Evolutionary conservation across 2,797 vertebrate species (phyloP).

Genomic region (Syndactyla subalaris): DNA sequence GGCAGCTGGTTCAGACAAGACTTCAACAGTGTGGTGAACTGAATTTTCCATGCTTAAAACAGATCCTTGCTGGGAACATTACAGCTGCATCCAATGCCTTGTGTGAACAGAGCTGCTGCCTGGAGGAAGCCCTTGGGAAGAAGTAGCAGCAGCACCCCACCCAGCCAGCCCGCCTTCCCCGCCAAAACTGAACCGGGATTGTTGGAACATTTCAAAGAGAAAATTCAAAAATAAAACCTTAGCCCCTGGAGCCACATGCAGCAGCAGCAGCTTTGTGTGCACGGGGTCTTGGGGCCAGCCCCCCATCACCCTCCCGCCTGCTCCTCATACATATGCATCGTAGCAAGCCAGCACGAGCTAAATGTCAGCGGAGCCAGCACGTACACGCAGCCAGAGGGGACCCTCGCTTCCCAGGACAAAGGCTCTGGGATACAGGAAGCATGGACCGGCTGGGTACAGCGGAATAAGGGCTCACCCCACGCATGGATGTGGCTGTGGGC

Average conservation of each 20-base stretch:
- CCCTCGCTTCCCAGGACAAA: neutral
- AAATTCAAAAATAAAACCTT: neutral
- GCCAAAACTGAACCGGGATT: neutral
- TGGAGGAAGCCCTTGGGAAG: neutral
- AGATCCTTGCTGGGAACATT: neutral
- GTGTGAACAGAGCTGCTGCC: neutral
- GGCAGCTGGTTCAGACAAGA: neutral
- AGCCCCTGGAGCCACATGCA: neutral
- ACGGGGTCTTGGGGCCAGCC: neutral
- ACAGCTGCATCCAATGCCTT: neutral
- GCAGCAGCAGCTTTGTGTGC: neutral
- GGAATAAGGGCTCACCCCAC: neutral
- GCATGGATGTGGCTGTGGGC: rapidly evolving
- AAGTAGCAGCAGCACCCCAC: neutral
- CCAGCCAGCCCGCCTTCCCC: neutral
- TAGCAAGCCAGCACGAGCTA: neutral
- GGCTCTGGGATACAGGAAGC: neutral
- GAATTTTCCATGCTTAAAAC: neutral
- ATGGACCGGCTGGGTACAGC: rapidly evolving
- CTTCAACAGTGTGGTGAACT: neutral
- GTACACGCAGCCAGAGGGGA: rapidly evolving
- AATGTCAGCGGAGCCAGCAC: neutral
- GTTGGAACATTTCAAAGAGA: neutral
- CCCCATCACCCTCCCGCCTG: neutral
- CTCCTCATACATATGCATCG: neutral